Base-by-base conservation (phyloP, 2,888 invertebrate species). In the Gandaritis pyraliata region DNA sequence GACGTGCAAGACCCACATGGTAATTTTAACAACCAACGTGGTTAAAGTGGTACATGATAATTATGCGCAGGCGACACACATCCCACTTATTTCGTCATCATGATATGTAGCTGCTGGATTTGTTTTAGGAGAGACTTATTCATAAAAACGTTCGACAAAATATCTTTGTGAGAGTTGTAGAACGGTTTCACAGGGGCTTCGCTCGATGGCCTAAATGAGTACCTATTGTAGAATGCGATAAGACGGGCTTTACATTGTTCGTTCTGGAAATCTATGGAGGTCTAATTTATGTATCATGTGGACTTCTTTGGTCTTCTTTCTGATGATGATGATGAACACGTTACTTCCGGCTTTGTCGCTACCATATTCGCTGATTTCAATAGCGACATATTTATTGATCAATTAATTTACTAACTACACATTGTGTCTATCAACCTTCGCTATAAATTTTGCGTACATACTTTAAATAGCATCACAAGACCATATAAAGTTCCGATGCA, bases 381-480 rank as follows among this genome's bases (percentile, higher is more conserved):
- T 33, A 15, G 36, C 5, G 45, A 8, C 46, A 39, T n/a, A 52
- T 48, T 53, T 53, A 58, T 41, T 53, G 58, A 45, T 45, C 48
- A 47, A 52, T 63, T 47, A 58, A 57, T 18, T 23, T 13, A 30
- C 45, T 65, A 61, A 69, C 57, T 50, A 46, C 59, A 58, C 49
- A 66, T 69, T 69, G 69, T 69, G 45, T 52, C 10, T 23, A 55
- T 46, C 50, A 57, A 59, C 64, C 68, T 60, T 68, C 59, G 50
- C 36, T 12, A 50, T 56, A 16, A 64, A 57, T 62, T 61, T 58
- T 66, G 67, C 60, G 53, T 58, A 56, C 54, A 54, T 56, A 65
- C 64, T 64, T 47, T 30, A 65, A 58, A 62, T 57, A 58, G 55
- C 48, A 15, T 49, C 47, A 41, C 3, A 12, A 23, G 11, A 23